Base-by-base conservation (phyloP, 2,888 invertebrate species). In the Drosophila incognita region DNA sequence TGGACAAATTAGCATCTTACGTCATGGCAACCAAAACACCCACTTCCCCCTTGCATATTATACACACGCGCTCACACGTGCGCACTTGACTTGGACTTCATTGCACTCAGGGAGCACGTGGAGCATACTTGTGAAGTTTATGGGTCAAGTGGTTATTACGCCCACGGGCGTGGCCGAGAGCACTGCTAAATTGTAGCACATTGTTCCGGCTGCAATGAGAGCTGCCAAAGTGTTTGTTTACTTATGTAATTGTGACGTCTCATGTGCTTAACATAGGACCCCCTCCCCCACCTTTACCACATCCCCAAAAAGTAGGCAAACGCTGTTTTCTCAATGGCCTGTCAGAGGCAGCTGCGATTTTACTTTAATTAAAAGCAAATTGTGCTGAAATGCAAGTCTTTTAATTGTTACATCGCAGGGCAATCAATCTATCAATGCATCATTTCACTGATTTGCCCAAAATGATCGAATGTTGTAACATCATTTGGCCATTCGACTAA, bases 111-210 rank as follows among this genome's bases (percentile, higher is more conserved):
- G 76, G 68, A 84, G 76, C 67, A 71, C 69, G 81, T 78, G 83
- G 71, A 77, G 83, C 79, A 72, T 69, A 89, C 89, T 89, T 82
- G 79, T 82, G 69, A 57, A 81, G 82, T 83, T 90, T 90, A 87
- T 89, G 82, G 87, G 87, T 87, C 90, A 87, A 87, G 90, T 89
- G 90, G 75, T 89, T 84, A 89, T 87, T 90, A 87, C 82, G 87
- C 90, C 89, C 78, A 62, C 71, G 73, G 87, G 86, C 86, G 81
- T 88, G 90, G 88, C 81, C 64, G 53, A 57, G 63, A 53, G 59
- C 68, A 54, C 58, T 57, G 75, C 83, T 82, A 78, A 85, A 86
- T 86, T 90, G 90, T 88, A 82, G 69, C 86, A 88, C 90, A 90
- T 88, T 90, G 85, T 85, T 82, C 65, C 60, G 48, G 52, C 72